A percentile compares a stretch with the other conserved stretches of the same genome.
Conservation (phyloP, 2,797 vertebrate species). For the Apogon talboti region DNA sequence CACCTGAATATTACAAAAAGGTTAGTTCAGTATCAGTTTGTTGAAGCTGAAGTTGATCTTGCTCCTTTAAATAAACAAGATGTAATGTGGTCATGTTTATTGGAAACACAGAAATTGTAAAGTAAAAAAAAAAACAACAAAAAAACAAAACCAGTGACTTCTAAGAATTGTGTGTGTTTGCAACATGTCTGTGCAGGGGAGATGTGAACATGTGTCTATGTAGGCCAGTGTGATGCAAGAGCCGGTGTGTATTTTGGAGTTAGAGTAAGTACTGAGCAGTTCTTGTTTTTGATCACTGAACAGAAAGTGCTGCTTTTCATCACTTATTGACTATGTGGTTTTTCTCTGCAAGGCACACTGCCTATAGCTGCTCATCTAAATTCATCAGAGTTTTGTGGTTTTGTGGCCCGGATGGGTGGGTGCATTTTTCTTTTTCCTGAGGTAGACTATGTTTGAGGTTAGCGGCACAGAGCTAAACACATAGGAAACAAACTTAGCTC, state of each 20-base stretch:
- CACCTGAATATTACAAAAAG: too few relatives aligned
- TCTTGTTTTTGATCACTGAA: constrained; percentile 61
- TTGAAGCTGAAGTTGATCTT: not conserved
- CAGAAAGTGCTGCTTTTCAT: constrained; percentile 49
- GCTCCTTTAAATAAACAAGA: not conserved
- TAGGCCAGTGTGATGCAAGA: not conserved
- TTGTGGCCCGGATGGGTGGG: constrained; percentile 82
- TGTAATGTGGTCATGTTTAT: constrained; percentile 8
- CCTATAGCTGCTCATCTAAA: constrained; percentile 19
- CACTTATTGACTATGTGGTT: constrained; percentile 50
- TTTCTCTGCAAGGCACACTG: constrained; percentile 29
- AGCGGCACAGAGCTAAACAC: constrained; percentile 50
- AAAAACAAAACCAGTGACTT: constrained; percentile 12
- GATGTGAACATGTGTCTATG: not conserved
- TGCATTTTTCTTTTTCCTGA: constrained; percentile 71
- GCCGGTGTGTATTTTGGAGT: constrained; percentile 13
- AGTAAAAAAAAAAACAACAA: too few relatives aligned
- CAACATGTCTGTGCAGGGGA: not conserved
- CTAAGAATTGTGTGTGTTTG: constrained; percentile 46
- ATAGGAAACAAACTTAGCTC: constrained; percentile 40
- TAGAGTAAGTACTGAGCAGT: constrained; percentile 3
- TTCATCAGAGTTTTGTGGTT: constrained; percentile 68
- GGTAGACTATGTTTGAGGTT: constrained; percentile 61
- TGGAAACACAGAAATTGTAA: constrained; percentile 31
- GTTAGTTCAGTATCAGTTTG: too few relatives aligned